Conservation (phyloP, 2,797 vertebrate genomes). For the Fratercula arctica region DNA sequence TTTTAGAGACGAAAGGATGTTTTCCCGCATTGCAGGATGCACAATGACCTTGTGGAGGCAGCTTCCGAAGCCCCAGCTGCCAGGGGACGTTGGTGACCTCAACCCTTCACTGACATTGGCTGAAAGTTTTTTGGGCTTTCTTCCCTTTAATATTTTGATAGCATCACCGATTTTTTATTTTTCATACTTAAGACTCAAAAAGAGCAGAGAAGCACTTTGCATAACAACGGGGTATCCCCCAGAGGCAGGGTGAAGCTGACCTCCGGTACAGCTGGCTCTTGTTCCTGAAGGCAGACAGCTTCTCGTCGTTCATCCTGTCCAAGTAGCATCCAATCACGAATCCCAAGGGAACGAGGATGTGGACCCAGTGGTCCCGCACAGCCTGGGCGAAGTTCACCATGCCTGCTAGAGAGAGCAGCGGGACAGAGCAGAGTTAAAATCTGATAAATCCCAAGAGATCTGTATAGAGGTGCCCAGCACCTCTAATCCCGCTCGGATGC, state of each 20-base stretch:
- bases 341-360: conserved; percentile 86
- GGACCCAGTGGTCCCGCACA: conserved; percentile 84
- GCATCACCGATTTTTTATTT: not conserved
- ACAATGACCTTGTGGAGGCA: not conserved
- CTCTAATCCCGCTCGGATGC: not conserved
- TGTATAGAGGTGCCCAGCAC: not conserved
- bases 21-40: not conserved
- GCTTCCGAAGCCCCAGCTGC: not conserved
- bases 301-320: conserved; percentile 85
- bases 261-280: conserved; percentile 89
- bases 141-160: not conserved
- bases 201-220: not conserved
- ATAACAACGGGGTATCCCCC: not conserved
- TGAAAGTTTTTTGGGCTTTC: not conserved
- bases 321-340: conserved; percentile 88
- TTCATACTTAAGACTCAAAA: not conserved
- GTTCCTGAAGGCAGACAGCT: conserved; percentile 87
- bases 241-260: conserved; percentile 70
- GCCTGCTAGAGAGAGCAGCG: conserved; percentile 56
- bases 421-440: not conserved
- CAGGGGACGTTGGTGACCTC: not conserved
- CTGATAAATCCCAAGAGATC: not conserved
- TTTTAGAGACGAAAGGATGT: not conserved
- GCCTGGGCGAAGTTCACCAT: conserved; percentile 84
- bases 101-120: not conserved